A percentile compares a stretch with the other conserved stretches of the same genome.
These are phyloP conservation scores for Cyprichromis sp. DNA, from an alignment of 2,113 vertebrate species.

Conservation along the genomic window DNA sequence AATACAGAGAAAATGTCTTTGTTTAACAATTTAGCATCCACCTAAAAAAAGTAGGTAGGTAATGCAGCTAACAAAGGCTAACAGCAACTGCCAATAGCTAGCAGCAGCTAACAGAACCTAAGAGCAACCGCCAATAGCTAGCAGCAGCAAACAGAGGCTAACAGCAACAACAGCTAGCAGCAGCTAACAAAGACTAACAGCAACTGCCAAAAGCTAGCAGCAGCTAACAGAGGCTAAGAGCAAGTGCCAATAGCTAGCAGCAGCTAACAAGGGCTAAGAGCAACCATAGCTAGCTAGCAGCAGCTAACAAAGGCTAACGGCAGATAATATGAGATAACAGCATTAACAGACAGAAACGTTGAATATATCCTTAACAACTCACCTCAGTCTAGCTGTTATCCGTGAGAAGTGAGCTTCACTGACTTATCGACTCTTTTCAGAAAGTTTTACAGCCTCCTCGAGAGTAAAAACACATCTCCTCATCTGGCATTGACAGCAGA, in stretches of 20 bases:
- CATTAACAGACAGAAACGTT: background rate
- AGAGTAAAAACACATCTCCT: background rate
- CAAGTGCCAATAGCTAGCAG: background rate
- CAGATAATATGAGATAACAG: background rate
- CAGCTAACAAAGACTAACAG: rapidly evolving
- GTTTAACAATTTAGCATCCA: background rate
- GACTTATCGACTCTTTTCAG: background rate
- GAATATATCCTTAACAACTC: background rate
- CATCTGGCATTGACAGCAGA: background rate
- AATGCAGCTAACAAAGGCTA: background rate
- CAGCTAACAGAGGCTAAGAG: rapidly evolving
- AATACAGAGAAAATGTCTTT: background rate
- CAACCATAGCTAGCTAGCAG: background rate
- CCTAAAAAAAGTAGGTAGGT: background rate
- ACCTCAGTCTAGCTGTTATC: background rate
- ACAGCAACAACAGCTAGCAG: background rate
- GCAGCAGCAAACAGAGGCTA: background rate
- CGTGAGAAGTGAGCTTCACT: background rate
- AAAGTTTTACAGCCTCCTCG: background rate
- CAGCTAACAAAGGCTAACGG: background rate
- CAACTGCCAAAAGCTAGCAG: rapidly evolving
- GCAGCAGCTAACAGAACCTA: background rate
- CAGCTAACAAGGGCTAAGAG: rapidly evolving
- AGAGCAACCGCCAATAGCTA: background rate
- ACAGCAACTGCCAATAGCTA: background rate